Percentiles rank a stretch among this genome's conserved stretches.
These are phyloP conservation scores for Eubasilissa splendida DNA, from an alignment of 2,888 invertebrate species.

Conservation along the genomic window DNA sequence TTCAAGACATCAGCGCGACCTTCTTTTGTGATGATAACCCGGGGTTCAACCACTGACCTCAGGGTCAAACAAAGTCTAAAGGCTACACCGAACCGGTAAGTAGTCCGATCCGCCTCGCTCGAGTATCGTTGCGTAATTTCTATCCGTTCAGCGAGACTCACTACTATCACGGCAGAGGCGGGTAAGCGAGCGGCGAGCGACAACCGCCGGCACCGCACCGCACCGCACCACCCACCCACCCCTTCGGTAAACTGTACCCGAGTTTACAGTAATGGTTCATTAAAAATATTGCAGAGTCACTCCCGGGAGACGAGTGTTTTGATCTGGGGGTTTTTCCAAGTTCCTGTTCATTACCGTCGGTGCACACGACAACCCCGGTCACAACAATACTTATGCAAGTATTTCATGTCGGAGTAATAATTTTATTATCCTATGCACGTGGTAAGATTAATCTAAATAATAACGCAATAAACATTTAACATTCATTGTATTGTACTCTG, in stretches of 20 bases:
- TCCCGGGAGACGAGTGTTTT: background rate
- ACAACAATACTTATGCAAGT: background rate
- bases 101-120: background rate
- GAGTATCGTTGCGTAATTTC: conserved; percentile 11
- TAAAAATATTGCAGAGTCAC: conserved; percentile 32
- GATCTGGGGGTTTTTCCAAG: background rate
- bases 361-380: background rate
- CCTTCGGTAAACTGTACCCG: conserved; percentile 23
- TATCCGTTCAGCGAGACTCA: conserved; percentile 5
- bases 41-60: too few species aligned
- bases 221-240: background rate
- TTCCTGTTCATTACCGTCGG: background rate
- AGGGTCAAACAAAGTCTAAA: too few species aligned
- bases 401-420: background rate
- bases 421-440: background rate
- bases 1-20: too few species aligned
- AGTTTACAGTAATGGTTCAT: conserved; percentile 20
- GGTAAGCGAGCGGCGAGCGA: too few species aligned
- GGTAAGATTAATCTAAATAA: background rate
- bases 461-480: too few species aligned
- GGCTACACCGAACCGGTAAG: too few species aligned
- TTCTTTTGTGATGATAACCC: too few species aligned
- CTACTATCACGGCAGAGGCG: conserved; percentile 12
- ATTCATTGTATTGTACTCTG: too few species aligned
- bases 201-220: background rate